Evolutionary conservation across 92 coral and sea anemone species (phyloP), one percentile per base, ranked within the genome.

Genomic region (Isaurus tuberculatus): DNA sequence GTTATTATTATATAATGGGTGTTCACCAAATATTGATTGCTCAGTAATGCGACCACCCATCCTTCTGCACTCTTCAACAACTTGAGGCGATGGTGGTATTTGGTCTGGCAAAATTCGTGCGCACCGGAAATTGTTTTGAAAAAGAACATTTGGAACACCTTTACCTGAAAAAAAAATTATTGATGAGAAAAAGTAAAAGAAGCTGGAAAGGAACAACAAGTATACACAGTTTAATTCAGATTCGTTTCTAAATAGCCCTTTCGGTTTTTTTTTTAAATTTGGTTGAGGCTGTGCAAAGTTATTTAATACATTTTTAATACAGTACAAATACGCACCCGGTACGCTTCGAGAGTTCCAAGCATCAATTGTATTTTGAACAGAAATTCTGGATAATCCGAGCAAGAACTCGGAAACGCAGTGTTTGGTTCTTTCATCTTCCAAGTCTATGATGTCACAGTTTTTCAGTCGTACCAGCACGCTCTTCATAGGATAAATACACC

Each of bases 301-400:
- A n/a, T n/a, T n/a, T n/a, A n/a, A n/a, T n/a, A n/a, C n/a, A n/a
- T n/a, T n/a, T n/a, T n/a, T n/a, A n/a, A n/a, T n/a, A n/a, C n/a
- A n/a, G n/a, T n/a, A n/a, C n/a, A n/a, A n/a, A 53, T 53, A 53
- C 61, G 13, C 61, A 81, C 86, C 68, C 55, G 67, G 86, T 10
- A 81, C 23, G 1, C 28, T 67, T 1, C 86, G 49, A 6, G 42
- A 13, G 48, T 81, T 68, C 68, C 86, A 65, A 3, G 86, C 78
- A 28, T 81, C 86, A 27, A 81, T 65, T 9, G 26, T n/a, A 23
- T 81, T 81, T 69, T 81, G 86, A 8, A 81, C 48, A 4, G 78
- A 67, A 53, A 65, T 26, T 9, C 15, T 81, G 9, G 42, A 66
- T 0, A 42, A 19, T 8, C 5, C 0, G 0, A 42, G 0, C 9